Percentiles rank a stretch among this genome's conserved stretches.
Conservation (phyloP, 1,140 invertebrate genomes). For the Elymnias hypermnestra region DNA sequence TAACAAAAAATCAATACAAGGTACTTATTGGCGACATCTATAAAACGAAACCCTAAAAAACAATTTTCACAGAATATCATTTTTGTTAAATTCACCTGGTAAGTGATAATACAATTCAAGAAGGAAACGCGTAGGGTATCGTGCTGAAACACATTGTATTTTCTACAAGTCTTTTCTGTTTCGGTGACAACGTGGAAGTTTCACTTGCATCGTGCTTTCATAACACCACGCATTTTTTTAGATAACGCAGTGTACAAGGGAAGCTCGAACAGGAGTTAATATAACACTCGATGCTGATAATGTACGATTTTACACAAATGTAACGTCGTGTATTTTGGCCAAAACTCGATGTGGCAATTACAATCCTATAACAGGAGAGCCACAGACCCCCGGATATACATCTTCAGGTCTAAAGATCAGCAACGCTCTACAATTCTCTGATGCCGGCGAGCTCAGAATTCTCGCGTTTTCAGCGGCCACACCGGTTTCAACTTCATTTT, state of each 20-base stretch:
- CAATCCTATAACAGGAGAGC: constrained; percentile 77
- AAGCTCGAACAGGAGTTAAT: constrained; percentile 66
- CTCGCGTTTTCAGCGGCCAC: constrained; percentile 66
- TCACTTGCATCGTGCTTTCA: background rate
- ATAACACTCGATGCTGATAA: constrained; percentile 70
- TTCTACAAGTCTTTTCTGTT: no score
- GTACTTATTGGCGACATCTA: no score
- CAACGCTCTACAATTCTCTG: constrained; percentile 70
- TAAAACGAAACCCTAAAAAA: no score
- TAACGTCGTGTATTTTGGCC: constrained; percentile 76
- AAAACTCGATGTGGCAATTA: constrained; percentile 72
- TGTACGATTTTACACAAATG: constrained; percentile 75
- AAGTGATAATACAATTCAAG: no score
- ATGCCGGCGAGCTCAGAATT: constrained; percentile 71
- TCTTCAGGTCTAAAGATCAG: constrained; percentile 47
- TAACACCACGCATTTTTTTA: constrained; percentile 31
- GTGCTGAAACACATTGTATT: no score
- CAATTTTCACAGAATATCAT: no score
- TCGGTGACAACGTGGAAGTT: background rate
- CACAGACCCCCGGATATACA: constrained; percentile 68
- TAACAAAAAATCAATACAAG: no score
- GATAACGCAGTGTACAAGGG: constrained; percentile 73
- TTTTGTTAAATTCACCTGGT: no score
- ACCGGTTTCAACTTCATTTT: constrained; percentile 56
- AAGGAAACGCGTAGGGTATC: no score